Conservation (phyloP, 2,797 vertebrate species). For the Hypotaenidia okinawae region DNA sequence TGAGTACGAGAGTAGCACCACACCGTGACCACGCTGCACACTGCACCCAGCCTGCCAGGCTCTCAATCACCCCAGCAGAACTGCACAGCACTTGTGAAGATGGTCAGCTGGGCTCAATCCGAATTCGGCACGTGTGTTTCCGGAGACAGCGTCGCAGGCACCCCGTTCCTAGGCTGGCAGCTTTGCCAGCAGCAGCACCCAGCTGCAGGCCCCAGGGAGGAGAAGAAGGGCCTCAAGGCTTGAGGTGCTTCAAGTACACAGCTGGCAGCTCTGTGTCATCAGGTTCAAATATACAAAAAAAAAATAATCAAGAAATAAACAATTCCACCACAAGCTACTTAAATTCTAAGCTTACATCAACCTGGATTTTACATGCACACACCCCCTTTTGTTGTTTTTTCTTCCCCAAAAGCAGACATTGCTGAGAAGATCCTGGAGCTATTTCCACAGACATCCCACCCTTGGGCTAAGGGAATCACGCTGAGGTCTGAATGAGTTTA, state of each 20-base stretch:
- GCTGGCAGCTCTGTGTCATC: background rate
- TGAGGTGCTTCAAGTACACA: background rate
- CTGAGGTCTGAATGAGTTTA: rapidly evolving
- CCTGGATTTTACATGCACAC: background rate
- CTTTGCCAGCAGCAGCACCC: background rate
- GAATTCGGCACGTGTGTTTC: rapidly evolving
- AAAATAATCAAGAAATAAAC: background rate
- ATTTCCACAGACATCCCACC: background rate
- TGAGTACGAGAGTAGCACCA: background rate
- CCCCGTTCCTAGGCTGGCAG: background rate
- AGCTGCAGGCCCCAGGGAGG: background rate
- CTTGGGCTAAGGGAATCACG: background rate
- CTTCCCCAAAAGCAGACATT: background rate
- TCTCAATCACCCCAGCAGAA: background rate
- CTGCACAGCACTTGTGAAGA: background rate
- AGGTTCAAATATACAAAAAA: background rate
- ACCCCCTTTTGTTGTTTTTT: rapidly evolving
- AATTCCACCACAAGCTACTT: background rate
- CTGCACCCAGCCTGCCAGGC: background rate
- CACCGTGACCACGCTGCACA: background rate
- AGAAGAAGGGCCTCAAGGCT: background rate
- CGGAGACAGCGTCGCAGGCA: rapidly evolving
- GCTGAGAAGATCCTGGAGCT: background rate
- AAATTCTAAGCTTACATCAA: background rate
- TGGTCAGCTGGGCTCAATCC: background rate